phyloP scores from a whole-genome alignment of 2,888 invertebrate genomes.

The Nemotelus pantherinus region DNA sequence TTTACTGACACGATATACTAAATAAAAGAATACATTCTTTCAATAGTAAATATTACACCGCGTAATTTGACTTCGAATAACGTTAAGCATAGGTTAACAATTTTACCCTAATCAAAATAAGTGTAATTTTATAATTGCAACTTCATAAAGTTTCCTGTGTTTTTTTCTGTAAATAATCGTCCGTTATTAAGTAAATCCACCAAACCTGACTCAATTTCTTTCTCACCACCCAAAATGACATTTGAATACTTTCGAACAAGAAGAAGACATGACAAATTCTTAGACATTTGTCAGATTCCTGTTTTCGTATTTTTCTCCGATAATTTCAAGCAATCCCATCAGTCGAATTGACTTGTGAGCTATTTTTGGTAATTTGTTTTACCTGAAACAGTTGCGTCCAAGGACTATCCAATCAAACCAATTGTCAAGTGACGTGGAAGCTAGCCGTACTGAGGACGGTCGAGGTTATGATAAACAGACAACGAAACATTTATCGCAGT shows the following conservation, averaged over 20 bases:
- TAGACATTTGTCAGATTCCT: background rate
- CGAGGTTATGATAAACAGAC: slow-evolving; percentile 42
- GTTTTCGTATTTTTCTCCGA: slow-evolving; percentile 12
- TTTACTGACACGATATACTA: no score
- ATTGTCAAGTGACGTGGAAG: slow-evolving; percentile 34
- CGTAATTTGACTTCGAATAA: no score
- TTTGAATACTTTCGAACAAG: background rate
- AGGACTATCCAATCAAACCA: background rate
- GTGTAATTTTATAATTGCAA: background rate
- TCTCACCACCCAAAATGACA: slow-evolving; percentile 7
- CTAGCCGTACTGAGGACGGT: background rate
- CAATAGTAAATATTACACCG: no score
- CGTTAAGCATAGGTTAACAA: no score
- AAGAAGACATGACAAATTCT: slow-evolving; percentile 2
- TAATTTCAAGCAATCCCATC: background rate
- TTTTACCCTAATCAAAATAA: no score
- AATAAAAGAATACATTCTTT: no score
- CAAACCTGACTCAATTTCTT: background rate
- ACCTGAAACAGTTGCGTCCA: background rate
- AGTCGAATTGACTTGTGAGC: background rate
- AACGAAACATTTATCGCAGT: background rate
- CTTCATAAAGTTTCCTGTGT: background rate
- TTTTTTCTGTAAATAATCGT: background rate
- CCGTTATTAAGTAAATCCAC: background rate
- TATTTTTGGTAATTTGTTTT: background rate